These are phyloP conservation scores for Mustelus asterias DNA, from an alignment of 2,113 vertebrate genomes.

Conservation along the genomic window DNA sequence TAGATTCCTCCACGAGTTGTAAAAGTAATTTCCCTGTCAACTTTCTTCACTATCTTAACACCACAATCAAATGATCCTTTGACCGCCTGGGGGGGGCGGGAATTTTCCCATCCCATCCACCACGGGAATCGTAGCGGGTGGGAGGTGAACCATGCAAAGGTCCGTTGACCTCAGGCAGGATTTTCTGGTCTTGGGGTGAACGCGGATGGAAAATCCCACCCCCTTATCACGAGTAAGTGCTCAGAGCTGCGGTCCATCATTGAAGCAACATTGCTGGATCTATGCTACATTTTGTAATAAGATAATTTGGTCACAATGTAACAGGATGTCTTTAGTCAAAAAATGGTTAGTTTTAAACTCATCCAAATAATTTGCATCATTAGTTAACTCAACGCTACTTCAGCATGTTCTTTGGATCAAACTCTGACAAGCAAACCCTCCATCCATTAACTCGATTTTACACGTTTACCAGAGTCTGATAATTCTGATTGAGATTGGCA, in stretches of 20 bases:
- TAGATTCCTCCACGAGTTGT: background rate
- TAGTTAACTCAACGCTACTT: background rate
- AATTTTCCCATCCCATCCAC: no score
- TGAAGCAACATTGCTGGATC: background rate
- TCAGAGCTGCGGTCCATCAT: background rate
- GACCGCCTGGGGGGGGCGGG: no score
- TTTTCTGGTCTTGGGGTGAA: no score
- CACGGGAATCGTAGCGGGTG: no score
- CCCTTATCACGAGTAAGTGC: background rate
- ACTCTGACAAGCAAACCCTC: background rate
- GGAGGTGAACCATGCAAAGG: no score
- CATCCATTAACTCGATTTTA: background rate
- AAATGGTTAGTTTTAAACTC: background rate
- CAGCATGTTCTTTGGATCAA: background rate
- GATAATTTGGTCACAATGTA: background rate
- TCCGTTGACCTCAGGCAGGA: no score
- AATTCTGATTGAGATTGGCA: background rate
- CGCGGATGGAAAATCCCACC: no score
- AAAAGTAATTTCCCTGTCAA: background rate
- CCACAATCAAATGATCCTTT: background rate
- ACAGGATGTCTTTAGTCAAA: background rate
- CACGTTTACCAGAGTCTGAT: background rate
- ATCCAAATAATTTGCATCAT: background rate
- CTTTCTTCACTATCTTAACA: background rate
- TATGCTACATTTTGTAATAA: background rate